Conservation (phyloP, 1,140 invertebrate genomes). For the Zaprionus lachaisei region DNA sequence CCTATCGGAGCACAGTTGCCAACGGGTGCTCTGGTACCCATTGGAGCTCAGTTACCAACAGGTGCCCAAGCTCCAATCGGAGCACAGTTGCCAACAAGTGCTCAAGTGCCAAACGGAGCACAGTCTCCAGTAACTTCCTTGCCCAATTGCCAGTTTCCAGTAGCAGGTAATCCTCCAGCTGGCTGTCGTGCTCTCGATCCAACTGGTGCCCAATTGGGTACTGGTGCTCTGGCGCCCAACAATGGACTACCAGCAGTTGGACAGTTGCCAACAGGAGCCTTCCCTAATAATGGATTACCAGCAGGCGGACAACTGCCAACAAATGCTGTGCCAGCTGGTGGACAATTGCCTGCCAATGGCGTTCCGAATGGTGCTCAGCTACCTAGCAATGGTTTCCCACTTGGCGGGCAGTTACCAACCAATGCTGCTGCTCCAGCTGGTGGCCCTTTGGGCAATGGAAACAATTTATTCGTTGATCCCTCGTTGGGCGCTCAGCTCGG, state of each 20-base stretch:
- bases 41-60: neutral
- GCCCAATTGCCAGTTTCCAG: conserved; percentile 37
- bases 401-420: conserved; percentile 13
- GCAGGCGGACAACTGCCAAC: conserved; percentile 12
- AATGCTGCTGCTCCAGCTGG: neutral
- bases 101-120: conserved; percentile 2
- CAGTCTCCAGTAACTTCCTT: conserved; percentile 15
- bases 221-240: conserved; percentile 15
- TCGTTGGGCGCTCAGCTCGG: conserved; percentile 29
- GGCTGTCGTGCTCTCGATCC: conserved; percentile 6
- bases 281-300: conserved; percentile 19
- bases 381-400: conserved; percentile 5
- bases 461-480: conserved; percentile 46
- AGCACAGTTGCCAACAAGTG: conserved; percentile 8
- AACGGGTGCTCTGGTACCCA: neutral
- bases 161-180: conserved; percentile 15
- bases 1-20: conserved; percentile 20
- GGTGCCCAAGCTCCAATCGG: neutral
- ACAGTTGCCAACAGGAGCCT: conserved; percentile 24
- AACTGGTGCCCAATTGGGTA: conserved; percentile 6
- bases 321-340: conserved; percentile 20
- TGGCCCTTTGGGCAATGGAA: conserved; percentile 17
- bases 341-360: conserved; percentile 17
- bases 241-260: conserved; percentile 1
- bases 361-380: conserved; percentile 22